Evolutionary conservation across 2,797 vertebrate species (phyloP).

Genomic region (Platyrinchus mystaceus): DNA sequence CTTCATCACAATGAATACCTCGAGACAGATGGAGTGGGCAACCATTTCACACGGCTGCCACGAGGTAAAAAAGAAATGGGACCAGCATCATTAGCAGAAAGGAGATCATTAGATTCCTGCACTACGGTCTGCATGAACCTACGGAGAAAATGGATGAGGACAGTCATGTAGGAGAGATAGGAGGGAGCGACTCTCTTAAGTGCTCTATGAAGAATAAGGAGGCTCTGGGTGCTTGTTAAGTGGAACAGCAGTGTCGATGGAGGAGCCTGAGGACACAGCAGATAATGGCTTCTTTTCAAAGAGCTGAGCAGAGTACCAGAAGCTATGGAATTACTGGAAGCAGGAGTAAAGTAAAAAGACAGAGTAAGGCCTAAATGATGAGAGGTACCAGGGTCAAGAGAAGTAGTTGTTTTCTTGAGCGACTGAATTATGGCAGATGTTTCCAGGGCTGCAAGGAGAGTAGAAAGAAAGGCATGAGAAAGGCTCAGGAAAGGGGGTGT

Average conservation of each 20-base stretch:
- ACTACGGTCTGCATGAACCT: not conserved
- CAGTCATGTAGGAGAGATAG: conserved; percentile 25
- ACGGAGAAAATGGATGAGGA: conserved; percentile 23
- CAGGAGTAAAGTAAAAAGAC: conserved; percentile 46
- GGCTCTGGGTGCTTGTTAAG: conserved; percentile 65
- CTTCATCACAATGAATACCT: not conserved
- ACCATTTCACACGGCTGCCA: conserved; percentile 43
- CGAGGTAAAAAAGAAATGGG: not conserved
- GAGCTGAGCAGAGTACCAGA: conserved; percentile 31
- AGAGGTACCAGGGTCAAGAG: conserved; percentile 37
- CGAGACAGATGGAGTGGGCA: not conserved
- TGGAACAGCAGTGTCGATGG: not conserved
- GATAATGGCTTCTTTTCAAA: conserved; percentile 64
- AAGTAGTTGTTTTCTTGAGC: conserved; percentile 37
- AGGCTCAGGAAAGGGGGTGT: conserved; percentile 4
- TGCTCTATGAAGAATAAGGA: conserved; percentile 57
- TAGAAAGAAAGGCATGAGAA: conserved; percentile 60
- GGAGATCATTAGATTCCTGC: conserved; percentile 53
- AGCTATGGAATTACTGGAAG: conserved; percentile 53
- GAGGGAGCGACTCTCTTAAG: conserved; percentile 35
- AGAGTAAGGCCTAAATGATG: conserved; percentile 24
- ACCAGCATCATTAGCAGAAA: conserved; percentile 38
- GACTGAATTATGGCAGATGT: conserved; percentile 41
- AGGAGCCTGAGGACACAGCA: conserved; percentile 47
- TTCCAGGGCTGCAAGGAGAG: conserved; percentile 28